phyloP scores from a whole-genome alignment of 2,113 vertebrate species.

The Corythornis madagascariensis region DNA sequence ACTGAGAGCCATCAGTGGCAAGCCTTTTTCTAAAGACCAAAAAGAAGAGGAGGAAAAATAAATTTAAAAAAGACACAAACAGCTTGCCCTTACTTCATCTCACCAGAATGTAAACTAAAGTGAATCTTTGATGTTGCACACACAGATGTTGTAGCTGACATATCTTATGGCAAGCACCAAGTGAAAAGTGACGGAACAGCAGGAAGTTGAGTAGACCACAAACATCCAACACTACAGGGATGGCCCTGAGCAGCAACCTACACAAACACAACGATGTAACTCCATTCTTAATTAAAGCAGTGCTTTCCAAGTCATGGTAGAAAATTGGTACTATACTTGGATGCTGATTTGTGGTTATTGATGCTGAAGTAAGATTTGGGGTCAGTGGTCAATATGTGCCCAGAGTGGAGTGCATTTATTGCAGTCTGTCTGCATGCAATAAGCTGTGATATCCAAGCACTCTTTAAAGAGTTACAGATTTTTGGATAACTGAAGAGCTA shows the following conservation, averaged over 20 bases:
- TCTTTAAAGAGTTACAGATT: not conserved
- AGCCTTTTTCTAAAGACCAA: not conserved
- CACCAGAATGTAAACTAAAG: slow-evolving; percentile 78
- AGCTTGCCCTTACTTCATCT: slow-evolving; percentile 72
- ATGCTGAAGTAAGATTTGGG: not conserved
- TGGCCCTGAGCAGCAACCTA: slow-evolving; percentile 53
- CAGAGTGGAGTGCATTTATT: not conserved
- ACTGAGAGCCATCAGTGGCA: not conserved
- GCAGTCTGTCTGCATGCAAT: not conserved
- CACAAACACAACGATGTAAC: slow-evolving; percentile 5
- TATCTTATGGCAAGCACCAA: slow-evolving; percentile 82
- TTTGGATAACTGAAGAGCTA: not conserved
- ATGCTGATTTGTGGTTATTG: not conserved
- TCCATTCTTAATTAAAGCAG: not conserved
- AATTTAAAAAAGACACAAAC: slow-evolving; percentile 37
- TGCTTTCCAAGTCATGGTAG: not conserved
- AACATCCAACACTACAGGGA: slow-evolving; percentile 68
- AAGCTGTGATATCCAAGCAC: not conserved
- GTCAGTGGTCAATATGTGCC: accelerated
- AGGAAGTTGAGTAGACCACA: slow-evolving; percentile 84
- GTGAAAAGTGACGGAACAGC: slow-evolving; percentile 66
- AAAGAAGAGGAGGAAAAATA: slow-evolving; percentile 38
- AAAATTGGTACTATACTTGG: not conserved
- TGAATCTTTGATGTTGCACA: slow-evolving; percentile 77
- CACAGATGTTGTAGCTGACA: slow-evolving; percentile 81